Evolutionary conservation across 1,140 invertebrate species (phyloP).

Genomic region (Samia ricini): DNA sequence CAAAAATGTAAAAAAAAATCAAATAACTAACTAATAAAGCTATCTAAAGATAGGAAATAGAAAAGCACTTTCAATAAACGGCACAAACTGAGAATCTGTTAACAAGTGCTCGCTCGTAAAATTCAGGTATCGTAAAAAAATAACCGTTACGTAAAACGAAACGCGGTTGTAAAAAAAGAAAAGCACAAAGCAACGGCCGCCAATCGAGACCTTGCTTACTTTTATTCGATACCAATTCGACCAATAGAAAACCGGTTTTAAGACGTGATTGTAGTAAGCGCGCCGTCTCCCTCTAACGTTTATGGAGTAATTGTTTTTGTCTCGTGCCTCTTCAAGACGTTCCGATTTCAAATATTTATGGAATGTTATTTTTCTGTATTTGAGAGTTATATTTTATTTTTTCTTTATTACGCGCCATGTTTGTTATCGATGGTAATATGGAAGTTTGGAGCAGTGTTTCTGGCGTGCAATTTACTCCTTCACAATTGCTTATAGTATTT

Average conservation of each 20-base stretch:
- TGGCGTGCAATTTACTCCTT: constrained; percentile 11
- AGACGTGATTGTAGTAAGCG: not conserved
- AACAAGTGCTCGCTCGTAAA: constrained; percentile 5
- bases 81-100: not conserved
- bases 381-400: too few relatives aligned
- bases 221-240: constrained; percentile 5
- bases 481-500: not conserved
- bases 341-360: constrained; percentile 14
- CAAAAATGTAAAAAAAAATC: too few relatives aligned
- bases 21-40: not conserved
- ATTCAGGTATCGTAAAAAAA: constrained; percentile 9
- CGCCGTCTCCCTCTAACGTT: constrained; percentile 3
- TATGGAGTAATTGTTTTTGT: not conserved
- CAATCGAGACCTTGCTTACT: not conserved
- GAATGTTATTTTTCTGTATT: constrained; percentile 12
- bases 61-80: not conserved
- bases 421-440: not conserved
- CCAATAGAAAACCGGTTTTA: constrained; percentile 15
- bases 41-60: not conserved
- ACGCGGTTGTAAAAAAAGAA: constrained; percentile 2
- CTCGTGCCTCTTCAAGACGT: constrained; percentile 5
- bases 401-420: constrained; percentile 2
- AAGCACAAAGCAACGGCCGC: not conserved
- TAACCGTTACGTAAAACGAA: not conserved
- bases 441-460: not conserved